Evolutionary conservation across 2,113 vertebrate species (phyloP), one percentile per base, ranked within the genome.

Genomic region (Rhynchomys soricoides): DNA sequence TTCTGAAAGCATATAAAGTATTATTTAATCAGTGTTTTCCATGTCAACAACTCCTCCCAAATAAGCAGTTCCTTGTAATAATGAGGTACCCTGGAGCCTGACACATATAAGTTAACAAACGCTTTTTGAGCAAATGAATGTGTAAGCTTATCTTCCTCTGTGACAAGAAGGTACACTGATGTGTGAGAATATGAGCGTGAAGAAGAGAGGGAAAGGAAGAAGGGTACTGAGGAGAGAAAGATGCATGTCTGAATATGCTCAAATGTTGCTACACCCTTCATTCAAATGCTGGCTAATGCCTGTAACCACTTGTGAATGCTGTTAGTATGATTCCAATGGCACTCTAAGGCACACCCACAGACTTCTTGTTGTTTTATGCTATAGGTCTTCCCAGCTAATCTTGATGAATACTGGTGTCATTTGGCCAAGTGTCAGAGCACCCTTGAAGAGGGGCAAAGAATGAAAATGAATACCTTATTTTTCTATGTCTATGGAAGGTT

Each of bases 181-280:
- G 5, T 17, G 13, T 19, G 66, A 66, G 24, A 86, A 45, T 21
- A 70, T 1, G 22, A 75, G 19, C 40, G 22, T 24, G 5, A 40
- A 15, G 29, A 10, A 77, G 29, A 55, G 21, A 77, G 11, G 15
- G 5, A 0, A n/a, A 57, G 17, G 7, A n/a, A 24, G 31, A 26
- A 59, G 17, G 11, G 2, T n/a, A 83, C 16, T 31, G 43, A 62
- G 4, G 37, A 78, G 57, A 89, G 62, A 10, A 12, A 29, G 17
- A 4, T 1, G 22, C 0, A 10, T 34, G 17, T 62, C 3, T 78
- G 24, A 7, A 17, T 2, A 15, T 15, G 40, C 9, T 62, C n/a
- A 71, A 0, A n/a, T 43, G n/a, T 43, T 40, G n/a, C 4, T 21
- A 5, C 1, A 2, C 40, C 29, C 79, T 7, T n/a, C 3, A 12